Conservation (phyloP, 2,888 invertebrate species). For the Apodemia zela region DNA sequence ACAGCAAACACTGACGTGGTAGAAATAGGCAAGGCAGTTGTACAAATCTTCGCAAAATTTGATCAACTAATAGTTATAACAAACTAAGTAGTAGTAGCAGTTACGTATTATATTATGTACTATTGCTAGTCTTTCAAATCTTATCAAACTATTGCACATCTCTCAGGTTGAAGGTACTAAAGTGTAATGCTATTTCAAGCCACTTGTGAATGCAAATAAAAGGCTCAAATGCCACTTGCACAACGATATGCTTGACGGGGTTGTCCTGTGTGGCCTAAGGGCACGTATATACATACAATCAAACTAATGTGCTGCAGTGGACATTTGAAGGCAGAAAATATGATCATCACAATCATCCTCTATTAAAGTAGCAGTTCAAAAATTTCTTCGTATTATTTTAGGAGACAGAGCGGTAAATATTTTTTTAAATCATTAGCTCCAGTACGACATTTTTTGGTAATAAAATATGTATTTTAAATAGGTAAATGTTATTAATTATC, state of each 20-base stretch:
- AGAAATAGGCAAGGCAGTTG: neutral
- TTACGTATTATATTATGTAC: neutral
- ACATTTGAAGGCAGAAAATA: too few species aligned
- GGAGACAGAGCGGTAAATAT: too few species aligned
- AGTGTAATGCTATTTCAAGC: slow-evolving; percentile 17
- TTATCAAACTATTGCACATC: slow-evolving; percentile 11
- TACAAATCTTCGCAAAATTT: neutral
- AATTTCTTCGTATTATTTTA: too few species aligned
- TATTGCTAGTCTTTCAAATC: neutral
- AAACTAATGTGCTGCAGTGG: too few species aligned
- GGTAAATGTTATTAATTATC: too few species aligned
- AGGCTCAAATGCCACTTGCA: slow-evolving; percentile 53
- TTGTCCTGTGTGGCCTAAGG: slow-evolving; percentile 9
- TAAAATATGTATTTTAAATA: too few species aligned
- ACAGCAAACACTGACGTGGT: neutral
- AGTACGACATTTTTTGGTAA: too few species aligned
- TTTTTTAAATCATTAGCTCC: too few species aligned
- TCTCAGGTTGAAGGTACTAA: slow-evolving; percentile 14
- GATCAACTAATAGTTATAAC: neutral
- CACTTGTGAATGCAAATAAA: slow-evolving; percentile 43
- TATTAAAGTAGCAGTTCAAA: too few species aligned
- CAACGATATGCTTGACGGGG: slow-evolving; percentile 30
- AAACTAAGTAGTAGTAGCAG: neutral
- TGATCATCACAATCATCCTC: too few species aligned
- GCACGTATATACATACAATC: neutral